phyloP scores from a whole-genome alignment of 1,140 invertebrate genomes.

The Drosophila guanche region DNA sequence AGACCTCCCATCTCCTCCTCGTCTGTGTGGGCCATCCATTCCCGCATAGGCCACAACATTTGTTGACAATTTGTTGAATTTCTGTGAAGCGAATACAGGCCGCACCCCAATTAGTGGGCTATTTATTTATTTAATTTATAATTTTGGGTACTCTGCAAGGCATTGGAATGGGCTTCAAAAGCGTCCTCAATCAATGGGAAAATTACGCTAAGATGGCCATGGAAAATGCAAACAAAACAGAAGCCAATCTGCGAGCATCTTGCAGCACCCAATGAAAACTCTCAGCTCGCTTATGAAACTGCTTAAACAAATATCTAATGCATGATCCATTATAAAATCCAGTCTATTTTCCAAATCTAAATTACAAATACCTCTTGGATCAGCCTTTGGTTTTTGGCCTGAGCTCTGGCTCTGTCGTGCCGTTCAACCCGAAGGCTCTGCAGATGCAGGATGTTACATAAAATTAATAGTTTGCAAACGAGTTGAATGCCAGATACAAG shows the following conservation, averaged over 20 bases:
- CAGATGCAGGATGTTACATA: slow-evolving; percentile 73
- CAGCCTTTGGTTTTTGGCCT: slow-evolving; percentile 21
- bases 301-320: slow-evolving; percentile 4
- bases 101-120: slow-evolving; percentile 68
- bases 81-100: slow-evolving; percentile 34
- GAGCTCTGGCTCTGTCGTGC: slow-evolving; percentile 18
- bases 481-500: slow-evolving; percentile 78
- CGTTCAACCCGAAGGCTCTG: slow-evolving; percentile 66
- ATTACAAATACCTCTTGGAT: slow-evolving; percentile 50
- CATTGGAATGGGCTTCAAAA: background rate
- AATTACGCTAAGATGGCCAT: background rate
- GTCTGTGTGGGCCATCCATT: too few species aligned
- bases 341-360: slow-evolving; percentile 50
- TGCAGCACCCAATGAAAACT: too few species aligned
- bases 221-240: too few species aligned
- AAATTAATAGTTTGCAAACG: slow-evolving; percentile 81
- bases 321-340: slow-evolving; percentile 6
- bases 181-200: slow-evolving; percentile 2
- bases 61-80: slow-evolving; percentile 71
- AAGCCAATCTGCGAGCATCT: too few species aligned
- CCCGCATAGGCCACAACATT: slow-evolving; percentile 18
- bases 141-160: background rate
- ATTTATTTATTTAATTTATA: slow-evolving; percentile 44
- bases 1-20: slow-evolving; percentile 15
- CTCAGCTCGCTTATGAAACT: too few species aligned